A percentile compares a stretch with the other conserved stretches of the same genome.
Evolutionary conservation across 1,140 invertebrate species (phyloP).

Genomic region (Neuroterus valhalla): DNA sequence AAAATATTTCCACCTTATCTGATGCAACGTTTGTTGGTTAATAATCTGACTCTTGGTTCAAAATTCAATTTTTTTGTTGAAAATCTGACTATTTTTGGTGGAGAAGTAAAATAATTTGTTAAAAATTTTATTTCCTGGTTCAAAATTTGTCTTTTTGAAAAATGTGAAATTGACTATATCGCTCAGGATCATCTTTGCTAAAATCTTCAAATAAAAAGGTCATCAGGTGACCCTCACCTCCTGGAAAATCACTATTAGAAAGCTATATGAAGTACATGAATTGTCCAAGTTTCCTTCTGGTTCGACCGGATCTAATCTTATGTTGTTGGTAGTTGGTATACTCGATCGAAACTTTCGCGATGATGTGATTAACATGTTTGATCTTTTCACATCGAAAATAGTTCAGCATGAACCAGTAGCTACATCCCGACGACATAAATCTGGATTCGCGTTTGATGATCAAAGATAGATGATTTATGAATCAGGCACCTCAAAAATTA

Average conservation of each 20-base stretch:
- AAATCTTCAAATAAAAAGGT: conserved; percentile 34
- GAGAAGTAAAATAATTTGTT: no score
- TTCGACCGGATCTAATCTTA: conserved; percentile 45
- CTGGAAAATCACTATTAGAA: conserved; percentile 48
- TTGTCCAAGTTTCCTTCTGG: conserved; percentile 44
- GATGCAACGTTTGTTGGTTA: no score
- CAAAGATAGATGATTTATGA: no score
- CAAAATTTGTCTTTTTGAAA: no score
- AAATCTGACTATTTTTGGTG: no score
- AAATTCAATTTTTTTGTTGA: no score
- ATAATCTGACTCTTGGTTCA: no score
- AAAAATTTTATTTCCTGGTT: background rate
- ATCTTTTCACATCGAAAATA: background rate
- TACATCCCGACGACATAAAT: background rate
- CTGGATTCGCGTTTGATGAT: no score
- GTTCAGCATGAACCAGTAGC: background rate
- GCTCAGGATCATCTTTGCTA: background rate
- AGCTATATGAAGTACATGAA: conserved; percentile 43
- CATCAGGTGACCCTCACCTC: conserved; percentile 49
- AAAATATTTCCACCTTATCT: no score
- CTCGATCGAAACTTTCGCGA: conserved; percentile 47
- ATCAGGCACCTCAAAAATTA: no score
- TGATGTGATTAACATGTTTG: conserved; percentile 39
- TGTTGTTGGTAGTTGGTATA: conserved; percentile 44
- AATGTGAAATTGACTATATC: background rate